Base-by-base conservation (phyloP, 2,888 invertebrate species). In the Eumerus sabulonum region DNA sequence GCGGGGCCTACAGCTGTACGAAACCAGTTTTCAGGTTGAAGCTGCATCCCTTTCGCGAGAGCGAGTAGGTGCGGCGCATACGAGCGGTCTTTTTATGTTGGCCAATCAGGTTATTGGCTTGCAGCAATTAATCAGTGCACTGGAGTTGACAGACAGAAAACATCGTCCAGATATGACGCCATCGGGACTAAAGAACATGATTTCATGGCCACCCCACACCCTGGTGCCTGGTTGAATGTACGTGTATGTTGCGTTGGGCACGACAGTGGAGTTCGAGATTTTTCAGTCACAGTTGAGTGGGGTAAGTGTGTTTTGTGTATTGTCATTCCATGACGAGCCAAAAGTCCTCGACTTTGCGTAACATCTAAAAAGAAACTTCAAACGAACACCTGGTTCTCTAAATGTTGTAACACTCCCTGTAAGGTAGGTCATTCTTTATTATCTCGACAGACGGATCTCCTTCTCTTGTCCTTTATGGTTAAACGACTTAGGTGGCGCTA, bases 141-240 rank as follows among this genome's bases (percentile, higher is more conserved):
- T 57, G 35, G 18, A 44, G 59, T 27, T 62, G 57, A 16, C 13
- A 12, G 44, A 63, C 77, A 70, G 64, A 70, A 53, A 68, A 40
- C 45, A 70, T 50, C 64, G 54, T 45, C 54, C 60, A 79, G 54
- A 60, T 63, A 74, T 79, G 79, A 79, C 79, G 68, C 68, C 68
- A 68, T 74, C 56, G 45, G 9, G 64, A 54, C 68, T 40, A 4
- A 44, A 60, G 59, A 59, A 68, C 48, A 74, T 60, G 60, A 70
- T 59, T 63, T 70, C 79, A 64, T 59, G 68, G 73, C 79, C 74
- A 74, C 79, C 68, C 68, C 64, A 60, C 68, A 74, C 63, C 62
- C 44, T 47, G 45, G 17, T n/a, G n/a, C n/a, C n/a, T n/a, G n/a
- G 13, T 19, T 57, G 53, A 38, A n/a, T n/a, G n/a, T 27, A 27